These are phyloP conservation scores for Drosophila kambysellisi DNA, from an alignment of 2,888 invertebrate species.

Conservation along the genomic window DNA sequence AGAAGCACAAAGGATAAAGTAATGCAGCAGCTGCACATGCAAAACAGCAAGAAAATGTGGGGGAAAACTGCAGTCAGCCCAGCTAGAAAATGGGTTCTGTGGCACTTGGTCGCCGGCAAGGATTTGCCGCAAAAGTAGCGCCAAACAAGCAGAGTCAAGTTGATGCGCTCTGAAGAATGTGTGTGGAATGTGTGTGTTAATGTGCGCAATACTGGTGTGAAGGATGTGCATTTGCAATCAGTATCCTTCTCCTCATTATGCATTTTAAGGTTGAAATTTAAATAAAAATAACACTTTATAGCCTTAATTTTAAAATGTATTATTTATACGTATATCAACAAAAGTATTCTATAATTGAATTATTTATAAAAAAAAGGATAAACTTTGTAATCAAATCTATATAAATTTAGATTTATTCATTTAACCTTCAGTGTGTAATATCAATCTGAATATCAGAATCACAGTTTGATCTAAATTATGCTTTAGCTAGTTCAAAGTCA, in stretches of 20 bases:
- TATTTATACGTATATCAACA: background rate
- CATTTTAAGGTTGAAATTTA: background rate
- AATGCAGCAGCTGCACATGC: slow-evolving; percentile 15
- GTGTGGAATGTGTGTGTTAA: slow-evolving; percentile 6
- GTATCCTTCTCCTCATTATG: background rate
- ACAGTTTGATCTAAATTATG: background rate
- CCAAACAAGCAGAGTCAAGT: slow-evolving; percentile 67
- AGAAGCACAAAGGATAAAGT: slow-evolving; percentile 59
- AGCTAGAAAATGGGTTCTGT: background rate
- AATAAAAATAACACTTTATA: background rate
- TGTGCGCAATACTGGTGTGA: slow-evolving; percentile 1
- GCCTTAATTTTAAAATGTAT: background rate
- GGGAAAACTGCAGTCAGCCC: background rate
- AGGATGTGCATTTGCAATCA: background rate
- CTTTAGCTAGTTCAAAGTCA: fast-evolving
- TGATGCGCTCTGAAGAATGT: slow-evolving; percentile 51
- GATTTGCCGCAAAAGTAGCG: slow-evolving; percentile 63
- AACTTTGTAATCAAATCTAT: background rate
- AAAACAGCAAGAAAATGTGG: background rate
- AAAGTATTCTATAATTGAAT: background rate
- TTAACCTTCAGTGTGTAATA: background rate
- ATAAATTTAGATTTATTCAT: background rate
- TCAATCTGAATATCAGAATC: background rate
- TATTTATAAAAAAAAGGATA: background rate
- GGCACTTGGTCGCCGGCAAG: slow-evolving; percentile 14